Evolutionary conservation across 2,113 vertebrate species (phyloP), one percentile per base, ranked within the genome.

Genomic region (Clarias magur): DNA sequence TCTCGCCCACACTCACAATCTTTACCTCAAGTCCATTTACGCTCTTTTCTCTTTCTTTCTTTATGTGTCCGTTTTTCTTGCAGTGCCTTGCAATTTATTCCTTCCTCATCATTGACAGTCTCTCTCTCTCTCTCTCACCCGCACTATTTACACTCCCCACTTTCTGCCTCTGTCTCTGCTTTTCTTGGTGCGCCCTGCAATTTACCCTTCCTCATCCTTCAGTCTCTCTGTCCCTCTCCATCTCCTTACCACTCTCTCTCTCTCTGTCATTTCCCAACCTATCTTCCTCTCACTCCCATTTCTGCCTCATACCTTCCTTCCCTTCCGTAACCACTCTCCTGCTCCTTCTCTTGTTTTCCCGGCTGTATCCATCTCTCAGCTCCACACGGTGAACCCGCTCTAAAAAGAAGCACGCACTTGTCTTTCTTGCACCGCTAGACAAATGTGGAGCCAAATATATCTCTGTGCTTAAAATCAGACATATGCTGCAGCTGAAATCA

Each of bases 371-470:
- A 30, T 75, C 70, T 42, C 57, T 86, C 67, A 6, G 30, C 38
- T 21, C 34, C 1, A 48, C 72, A 11, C 10, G 5, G 73, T 12
- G 68, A 19, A 3, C n/a, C 21, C 0, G 73, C 38, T 53, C 42
- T 1, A 57, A 80, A 80, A 57, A 21, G 54, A 60, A 80, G 19
- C 79, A 60, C 27, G 1, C 59, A 82, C 30, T 48, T 63, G 80
- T 59, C 34, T 82, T 82, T 48, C 38, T 63, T 82, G 12, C 38
- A 80, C 34, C 56, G 19, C 23, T 82, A 48, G 23, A 65, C 80
- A 65, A 53, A 82, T 53, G 21, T 17, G 23, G 60, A 82, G 60
- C 38, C 80, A 53, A 65, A 65, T 82, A 65, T 62, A 82, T 82
- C 34, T 27, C 4, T 2, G 34, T 82, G 59, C 79, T 65, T 82